Evolutionary conservation across 2,797 vertebrate genomes (phyloP).

Genomic region (Chiroxiphia lanceolata): DNA sequence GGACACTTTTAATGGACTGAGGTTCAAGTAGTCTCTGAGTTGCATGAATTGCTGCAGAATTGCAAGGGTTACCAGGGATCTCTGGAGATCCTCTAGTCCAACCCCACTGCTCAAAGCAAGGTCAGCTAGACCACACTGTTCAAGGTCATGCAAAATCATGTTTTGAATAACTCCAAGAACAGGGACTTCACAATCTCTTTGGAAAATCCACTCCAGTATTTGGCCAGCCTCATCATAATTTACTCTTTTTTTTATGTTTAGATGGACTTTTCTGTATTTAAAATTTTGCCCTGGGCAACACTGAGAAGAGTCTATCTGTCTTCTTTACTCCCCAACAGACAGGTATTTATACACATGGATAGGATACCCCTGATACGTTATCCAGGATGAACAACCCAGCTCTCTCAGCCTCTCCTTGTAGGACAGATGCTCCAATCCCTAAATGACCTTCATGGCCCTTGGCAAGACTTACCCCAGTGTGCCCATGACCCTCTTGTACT

Average conservation of each 20-base stretch:
- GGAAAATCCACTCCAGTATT: neutral
- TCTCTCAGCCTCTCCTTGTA: neutral
- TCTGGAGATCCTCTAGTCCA: neutral
- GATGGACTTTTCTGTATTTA: neutral
- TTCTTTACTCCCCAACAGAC: neutral
- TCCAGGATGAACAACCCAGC: neutral
- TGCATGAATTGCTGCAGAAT: neutral
- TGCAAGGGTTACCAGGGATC: neutral
- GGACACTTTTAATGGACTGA: neutral
- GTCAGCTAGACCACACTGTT: neutral
- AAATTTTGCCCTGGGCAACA: neutral
- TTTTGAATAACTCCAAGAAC: neutral
- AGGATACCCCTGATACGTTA: neutral
- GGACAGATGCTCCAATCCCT: neutral
- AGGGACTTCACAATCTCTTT: neutral
- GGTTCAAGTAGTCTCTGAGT: neutral
- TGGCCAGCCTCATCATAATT: neutral
- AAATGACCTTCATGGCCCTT: neutral
- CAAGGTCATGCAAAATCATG: neutral
- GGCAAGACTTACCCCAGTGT: neutral
- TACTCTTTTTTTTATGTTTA: neutral
- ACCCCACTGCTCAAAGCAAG: neutral
- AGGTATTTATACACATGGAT: neutral
- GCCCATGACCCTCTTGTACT: rapidly evolving
- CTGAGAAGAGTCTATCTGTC: neutral